Conservation (phyloP, 2,888 invertebrate species). For the Hipparchia sbordonii region DNA sequence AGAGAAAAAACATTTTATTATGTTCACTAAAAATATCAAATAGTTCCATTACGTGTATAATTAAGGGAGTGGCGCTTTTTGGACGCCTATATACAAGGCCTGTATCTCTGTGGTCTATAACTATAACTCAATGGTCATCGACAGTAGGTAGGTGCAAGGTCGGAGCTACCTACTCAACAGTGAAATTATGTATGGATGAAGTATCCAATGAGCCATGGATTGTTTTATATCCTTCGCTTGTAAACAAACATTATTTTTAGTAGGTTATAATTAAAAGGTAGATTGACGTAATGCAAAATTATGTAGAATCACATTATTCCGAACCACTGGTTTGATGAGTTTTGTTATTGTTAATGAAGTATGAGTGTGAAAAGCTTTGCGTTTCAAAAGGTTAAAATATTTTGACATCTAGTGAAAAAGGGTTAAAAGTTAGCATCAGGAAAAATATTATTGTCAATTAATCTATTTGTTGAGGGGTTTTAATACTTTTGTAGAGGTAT, state of each 20-base stretch:
- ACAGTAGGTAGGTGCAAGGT: conserved; percentile 43
- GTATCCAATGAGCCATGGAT: conserved; percentile 10
- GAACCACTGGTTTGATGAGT: neutral
- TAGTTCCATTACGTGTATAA: no score
- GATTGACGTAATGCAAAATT: no score
- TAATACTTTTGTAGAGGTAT: no score
- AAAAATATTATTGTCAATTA: no score
- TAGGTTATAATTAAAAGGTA: neutral
- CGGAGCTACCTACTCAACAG: conserved; percentile 47
- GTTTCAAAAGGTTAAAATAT: no score
- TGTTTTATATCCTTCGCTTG: conserved; percentile 22
- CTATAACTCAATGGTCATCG: neutral
- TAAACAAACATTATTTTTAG: conserved; percentile 11
- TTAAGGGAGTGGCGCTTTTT: no score
- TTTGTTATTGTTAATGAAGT: neutral
- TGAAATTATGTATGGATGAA: conserved; percentile 57
- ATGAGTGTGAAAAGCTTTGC: neutral
- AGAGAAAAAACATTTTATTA: no score
- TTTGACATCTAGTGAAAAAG: no score
- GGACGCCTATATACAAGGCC: neutral
- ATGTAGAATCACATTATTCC: neutral
- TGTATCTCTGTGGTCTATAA: neutral
- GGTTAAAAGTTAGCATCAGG: no score
- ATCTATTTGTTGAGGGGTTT: no score
- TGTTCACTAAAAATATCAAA: no score